Evolutionary conservation across 2,888 invertebrate genomes (phyloP).

Genomic region (Dione juno): DNA sequence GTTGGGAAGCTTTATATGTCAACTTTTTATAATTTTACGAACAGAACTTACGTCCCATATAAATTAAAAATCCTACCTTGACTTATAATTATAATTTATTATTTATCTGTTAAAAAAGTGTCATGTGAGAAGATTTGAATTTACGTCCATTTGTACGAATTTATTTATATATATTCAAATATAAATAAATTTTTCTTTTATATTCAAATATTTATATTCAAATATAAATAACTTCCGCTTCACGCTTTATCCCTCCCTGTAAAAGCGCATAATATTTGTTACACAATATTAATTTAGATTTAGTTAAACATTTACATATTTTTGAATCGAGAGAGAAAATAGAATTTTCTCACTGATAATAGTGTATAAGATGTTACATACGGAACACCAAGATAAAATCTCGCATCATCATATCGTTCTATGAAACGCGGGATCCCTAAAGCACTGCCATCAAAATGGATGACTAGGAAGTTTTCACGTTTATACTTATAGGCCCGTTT

Average conservation of each 20-base stretch:
- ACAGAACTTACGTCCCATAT: not conserved
- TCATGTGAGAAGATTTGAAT: too few relatives aligned
- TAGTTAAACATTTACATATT: too few relatives aligned
- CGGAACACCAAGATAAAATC: not conserved
- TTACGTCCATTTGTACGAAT: too few relatives aligned
- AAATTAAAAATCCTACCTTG: not conserved
- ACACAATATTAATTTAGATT: too few relatives aligned
- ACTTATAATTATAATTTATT: not conserved
- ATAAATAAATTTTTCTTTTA: too few relatives aligned
- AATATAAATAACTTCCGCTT: too few relatives aligned
- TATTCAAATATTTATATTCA: too few relatives aligned
- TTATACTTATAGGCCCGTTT: not conserved
- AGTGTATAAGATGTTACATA: too few relatives aligned
- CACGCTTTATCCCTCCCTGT: too few relatives aligned
- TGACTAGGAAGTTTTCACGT: not conserved
- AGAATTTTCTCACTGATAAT: not conserved
- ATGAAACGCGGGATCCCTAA: not conserved
- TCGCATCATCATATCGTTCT: not conserved
- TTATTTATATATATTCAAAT: too few relatives aligned
- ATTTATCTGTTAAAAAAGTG: not conserved
- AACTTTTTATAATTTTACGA: constrained; percentile 6
- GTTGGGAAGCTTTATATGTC: not conserved
- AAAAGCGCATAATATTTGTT: too few relatives aligned
- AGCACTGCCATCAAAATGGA: not conserved
- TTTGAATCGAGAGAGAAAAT: not conserved